These are phyloP conservation scores for Leptopilina myrica DNA, from an alignment of 2,888 invertebrate species.

Conservation along the genomic window DNA sequence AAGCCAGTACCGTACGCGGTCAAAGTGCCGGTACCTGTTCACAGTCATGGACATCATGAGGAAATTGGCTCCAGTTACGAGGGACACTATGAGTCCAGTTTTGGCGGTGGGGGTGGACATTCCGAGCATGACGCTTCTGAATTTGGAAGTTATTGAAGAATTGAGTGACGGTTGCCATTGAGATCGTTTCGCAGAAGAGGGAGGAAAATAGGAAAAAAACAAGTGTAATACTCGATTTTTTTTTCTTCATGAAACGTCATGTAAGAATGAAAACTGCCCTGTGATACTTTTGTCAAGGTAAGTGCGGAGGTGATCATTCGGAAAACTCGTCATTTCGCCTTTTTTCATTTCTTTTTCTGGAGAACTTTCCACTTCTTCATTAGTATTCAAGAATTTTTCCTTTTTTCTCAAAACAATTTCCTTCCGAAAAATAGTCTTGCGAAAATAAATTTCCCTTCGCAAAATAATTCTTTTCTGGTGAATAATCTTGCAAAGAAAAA, in stretches of 20 bases:
- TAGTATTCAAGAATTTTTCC: too few species aligned
- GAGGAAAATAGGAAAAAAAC: too few species aligned
- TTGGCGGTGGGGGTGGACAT: slow-evolving; percentile 46
- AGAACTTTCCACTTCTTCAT: too few species aligned
- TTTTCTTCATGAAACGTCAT: neutral
- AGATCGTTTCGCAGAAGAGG: neutral
- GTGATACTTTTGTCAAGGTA: slow-evolving; percentile 27
- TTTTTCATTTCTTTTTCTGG: too few species aligned
- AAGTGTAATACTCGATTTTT: neutral
- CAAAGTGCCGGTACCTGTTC: slow-evolving; percentile 84
- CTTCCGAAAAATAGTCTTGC: too few species aligned
- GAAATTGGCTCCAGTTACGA: slow-evolving; percentile 49
- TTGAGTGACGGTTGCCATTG: slow-evolving; percentile 24
- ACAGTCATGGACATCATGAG: slow-evolving; percentile 53
- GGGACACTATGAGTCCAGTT: slow-evolving; percentile 54
- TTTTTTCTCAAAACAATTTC: too few species aligned
- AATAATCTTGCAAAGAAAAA: too few species aligned
- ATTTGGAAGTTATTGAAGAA: slow-evolving; percentile 21
- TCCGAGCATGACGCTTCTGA: slow-evolving; percentile 45
- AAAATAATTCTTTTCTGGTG: too few species aligned
- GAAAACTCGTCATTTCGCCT: neutral
- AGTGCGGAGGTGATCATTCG: slow-evolving; percentile 13
- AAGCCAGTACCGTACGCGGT: slow-evolving; percentile 83
- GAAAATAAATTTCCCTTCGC: too few species aligned
- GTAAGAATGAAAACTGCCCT: neutral